phyloP scores from a whole-genome alignment of 2,797 vertebrate species.

The Melopsittacus undulatus region DNA sequence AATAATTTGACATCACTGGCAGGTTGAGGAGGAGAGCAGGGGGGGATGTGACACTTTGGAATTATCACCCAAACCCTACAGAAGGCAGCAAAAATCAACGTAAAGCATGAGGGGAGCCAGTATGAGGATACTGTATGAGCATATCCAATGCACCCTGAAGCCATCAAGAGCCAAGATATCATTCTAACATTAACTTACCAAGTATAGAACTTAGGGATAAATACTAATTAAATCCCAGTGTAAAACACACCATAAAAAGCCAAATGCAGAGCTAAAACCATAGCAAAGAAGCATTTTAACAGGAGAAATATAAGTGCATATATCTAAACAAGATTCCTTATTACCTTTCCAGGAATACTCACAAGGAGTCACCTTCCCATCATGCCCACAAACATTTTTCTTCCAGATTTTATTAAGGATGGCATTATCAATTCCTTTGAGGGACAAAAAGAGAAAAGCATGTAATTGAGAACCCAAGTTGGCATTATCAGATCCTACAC shows the following conservation, averaged over 20 bases:
- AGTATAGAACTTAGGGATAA: background rate
- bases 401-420: conserved; percentile 1
- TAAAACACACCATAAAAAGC: background rate
- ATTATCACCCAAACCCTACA: background rate
- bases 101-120: background rate
- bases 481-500: background rate
- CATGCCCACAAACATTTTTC: background rate
- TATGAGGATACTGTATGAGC: background rate
- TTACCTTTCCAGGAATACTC: background rate
- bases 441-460: background rate
- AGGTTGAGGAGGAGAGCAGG: background rate
- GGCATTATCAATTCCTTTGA: background rate
- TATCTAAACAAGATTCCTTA: background rate
- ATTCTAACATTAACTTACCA: background rate
- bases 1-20: background rate
- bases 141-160: background rate
- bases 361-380: background rate
- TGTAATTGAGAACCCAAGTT: background rate
- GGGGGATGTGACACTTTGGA: fast-evolving
- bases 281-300: background rate
- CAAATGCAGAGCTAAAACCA: background rate
- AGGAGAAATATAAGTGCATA: background rate
- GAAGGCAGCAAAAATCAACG: background rate
- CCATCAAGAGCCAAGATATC: background rate
- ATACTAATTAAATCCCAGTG: background rate